These are phyloP conservation scores for Temnopleurus reevesii DNA, from an alignment of 53 echinoderm and acorn worm genomes.

Conservation along the genomic window DNA sequence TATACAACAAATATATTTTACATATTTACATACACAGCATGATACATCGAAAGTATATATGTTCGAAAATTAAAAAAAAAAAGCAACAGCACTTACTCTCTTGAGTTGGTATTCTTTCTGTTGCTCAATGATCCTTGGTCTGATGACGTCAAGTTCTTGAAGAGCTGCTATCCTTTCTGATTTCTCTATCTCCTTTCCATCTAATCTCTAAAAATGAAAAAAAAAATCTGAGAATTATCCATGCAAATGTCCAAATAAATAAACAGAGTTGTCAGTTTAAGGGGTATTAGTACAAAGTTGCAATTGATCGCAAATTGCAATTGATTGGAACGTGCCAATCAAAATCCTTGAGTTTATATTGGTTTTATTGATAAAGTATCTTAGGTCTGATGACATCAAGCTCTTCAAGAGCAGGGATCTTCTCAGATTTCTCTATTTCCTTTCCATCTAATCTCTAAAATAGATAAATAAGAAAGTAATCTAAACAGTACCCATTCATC, in stretches of 20 bases:
- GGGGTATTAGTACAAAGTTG: too few species aligned
- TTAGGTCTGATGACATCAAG: slow-evolving; percentile 64
- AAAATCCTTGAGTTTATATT: slow-evolving; percentile 66
- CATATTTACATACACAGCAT: too few species aligned
- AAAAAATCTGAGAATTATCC: too few species aligned
- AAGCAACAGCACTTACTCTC: slow-evolving; percentile 88
- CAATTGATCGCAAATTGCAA: too few species aligned
- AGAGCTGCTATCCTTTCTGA: slow-evolving; percentile 78
- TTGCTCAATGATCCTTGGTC: slow-evolving; percentile 74
- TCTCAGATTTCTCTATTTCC: slow-evolving; percentile 82
- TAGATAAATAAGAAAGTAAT: too few species aligned
- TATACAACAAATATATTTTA: too few species aligned
- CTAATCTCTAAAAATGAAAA: slow-evolving; percentile 85
- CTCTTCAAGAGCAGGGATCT: slow-evolving; percentile 74
- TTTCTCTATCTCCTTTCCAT: slow-evolving; percentile 85
- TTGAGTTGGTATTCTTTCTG: slow-evolving; percentile 71
- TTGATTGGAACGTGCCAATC: too few species aligned
- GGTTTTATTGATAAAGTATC: slow-evolving; percentile 75
- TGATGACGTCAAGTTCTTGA: slow-evolving; percentile 67
- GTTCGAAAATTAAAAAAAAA: too few species aligned
- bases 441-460: slow-evolving; percentile 88
- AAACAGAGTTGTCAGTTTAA: too few species aligned
- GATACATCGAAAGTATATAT: too few species aligned
- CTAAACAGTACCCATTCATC: too few species aligned
- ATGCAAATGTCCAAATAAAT: too few species aligned